Percentiles rank a stretch among this genome's conserved stretches.
Evolutionary conservation across 2,797 vertebrate species (phyloP).

Genomic region (Lepus townsendii): DNA sequence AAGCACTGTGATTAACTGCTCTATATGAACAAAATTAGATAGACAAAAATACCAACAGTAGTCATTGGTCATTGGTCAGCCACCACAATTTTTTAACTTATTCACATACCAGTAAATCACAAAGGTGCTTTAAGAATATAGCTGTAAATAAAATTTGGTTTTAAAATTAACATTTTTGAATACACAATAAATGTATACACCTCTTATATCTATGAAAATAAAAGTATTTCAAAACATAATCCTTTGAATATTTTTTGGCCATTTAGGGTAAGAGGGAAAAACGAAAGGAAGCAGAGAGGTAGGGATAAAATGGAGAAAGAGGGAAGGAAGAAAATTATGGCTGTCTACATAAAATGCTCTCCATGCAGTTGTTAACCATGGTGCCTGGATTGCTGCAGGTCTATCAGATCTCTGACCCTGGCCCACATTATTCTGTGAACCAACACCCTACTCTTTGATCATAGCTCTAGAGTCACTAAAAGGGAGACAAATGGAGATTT

Average conservation of each 20-base stretch:
- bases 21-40: not conserved
- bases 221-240: not conserved
- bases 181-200: not conserved
- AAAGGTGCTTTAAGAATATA: not conserved
- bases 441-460: not conserved
- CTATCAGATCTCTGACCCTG: not conserved
- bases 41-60: not conserved
- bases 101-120: not conserved
- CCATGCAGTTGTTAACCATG: not conserved
- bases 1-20: not conserved
- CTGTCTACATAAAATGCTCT: not conserved
- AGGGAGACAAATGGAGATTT: not conserved
- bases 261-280: not conserved
- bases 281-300: not conserved
- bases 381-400: not conserved
- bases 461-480: not conserved
- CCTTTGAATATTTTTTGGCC: not conserved
- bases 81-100: not conserved
- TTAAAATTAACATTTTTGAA: not conserved
- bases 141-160: not conserved
- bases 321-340: not conserved
- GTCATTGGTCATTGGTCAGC: not conserved
- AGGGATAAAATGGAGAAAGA: not conserved
- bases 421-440: not conserved
- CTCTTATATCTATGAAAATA: not conserved